Conservation (phyloP, 2,797 vertebrate genomes). For the Chelmon rostratus region DNA sequence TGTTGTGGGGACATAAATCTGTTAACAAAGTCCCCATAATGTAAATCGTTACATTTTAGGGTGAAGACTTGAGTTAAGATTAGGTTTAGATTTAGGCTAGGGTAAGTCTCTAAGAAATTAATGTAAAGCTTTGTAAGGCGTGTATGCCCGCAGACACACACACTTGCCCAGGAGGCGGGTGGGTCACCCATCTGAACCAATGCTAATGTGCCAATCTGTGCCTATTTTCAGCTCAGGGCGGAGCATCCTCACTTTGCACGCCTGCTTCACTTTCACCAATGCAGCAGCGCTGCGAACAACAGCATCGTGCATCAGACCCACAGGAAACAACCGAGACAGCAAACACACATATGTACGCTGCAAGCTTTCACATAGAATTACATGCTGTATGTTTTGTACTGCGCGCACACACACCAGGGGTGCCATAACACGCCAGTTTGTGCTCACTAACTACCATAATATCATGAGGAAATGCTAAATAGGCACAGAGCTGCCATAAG, state of each 20-base stretch:
- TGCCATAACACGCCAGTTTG: background rate
- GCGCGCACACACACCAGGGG: background rate
- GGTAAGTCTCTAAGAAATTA: too few relatives aligned
- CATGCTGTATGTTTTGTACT: background rate
- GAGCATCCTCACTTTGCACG: conserved; percentile 24
- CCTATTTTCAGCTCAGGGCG: conserved; percentile 40
- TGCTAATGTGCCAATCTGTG: conserved; percentile 60
- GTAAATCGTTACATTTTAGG: conserved; percentile 34
- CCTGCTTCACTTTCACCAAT: conserved; percentile 53
- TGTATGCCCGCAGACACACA: conserved; percentile 40
- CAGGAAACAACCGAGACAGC: conserved; percentile 37
- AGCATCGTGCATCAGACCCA: conserved; percentile 33
- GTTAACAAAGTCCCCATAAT: conserved; percentile 17
- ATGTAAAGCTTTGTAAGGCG: background rate
- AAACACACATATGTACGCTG: background rate
- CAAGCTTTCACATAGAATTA: conserved; percentile 8
- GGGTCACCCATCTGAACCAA: conserved; percentile 53
- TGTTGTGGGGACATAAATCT: too few relatives aligned
- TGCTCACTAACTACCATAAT: background rate
- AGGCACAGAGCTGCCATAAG: background rate
- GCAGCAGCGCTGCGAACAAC: conserved; percentile 22
- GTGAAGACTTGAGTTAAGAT: conserved; percentile 48
- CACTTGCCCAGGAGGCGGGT: conserved; percentile 36
- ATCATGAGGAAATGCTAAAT: background rate
- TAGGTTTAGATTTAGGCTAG: too few relatives aligned